A percentile compares a stretch with the other conserved stretches of the same genome.
Conservation (phyloP, 1,140 invertebrate species). For the Agraylea sexmaculata region DNA sequence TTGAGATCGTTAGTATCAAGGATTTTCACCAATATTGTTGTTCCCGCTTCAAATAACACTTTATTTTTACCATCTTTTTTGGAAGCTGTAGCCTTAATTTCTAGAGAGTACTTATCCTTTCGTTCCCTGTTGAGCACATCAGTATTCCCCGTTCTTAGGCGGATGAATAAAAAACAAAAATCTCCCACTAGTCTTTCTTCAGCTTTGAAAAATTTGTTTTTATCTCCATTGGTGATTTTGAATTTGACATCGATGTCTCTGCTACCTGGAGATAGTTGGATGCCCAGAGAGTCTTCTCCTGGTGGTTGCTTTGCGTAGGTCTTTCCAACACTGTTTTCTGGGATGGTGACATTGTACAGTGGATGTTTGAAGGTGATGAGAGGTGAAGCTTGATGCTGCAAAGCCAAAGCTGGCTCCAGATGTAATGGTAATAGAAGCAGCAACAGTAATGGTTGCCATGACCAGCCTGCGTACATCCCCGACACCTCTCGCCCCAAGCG, state of each 20-base stretch:
- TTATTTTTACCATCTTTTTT: conserved; percentile 43
- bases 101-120: conserved; percentile 67
- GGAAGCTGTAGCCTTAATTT: conserved; percentile 48
- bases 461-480: neutral
- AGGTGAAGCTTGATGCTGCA: conserved; percentile 14
- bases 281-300: conserved; percentile 39
- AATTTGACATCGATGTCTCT: conserved; percentile 53
- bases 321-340: conserved; percentile 77
- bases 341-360: conserved; percentile 74
- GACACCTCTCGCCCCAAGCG: conserved; percentile 5
- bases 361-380: conserved; percentile 47
- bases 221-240: conserved; percentile 65
- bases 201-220: conserved; percentile 75
- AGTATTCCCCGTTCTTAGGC: conserved; percentile 66
- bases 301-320: conserved; percentile 48
- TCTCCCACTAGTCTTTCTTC: conserved; percentile 73
- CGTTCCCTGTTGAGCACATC: conserved; percentile 72
- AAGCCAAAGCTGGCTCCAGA: conserved; percentile 10
- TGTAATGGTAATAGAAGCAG: conserved; percentile 15
- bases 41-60: conserved; percentile 46
- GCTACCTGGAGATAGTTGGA: conserved; percentile 23
- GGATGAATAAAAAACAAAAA: conserved; percentile 76
- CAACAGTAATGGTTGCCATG: neutral
- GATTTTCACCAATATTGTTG: conserved; percentile 60
- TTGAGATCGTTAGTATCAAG: conserved; percentile 77